Base-by-base conservation (phyloP, 1,140 invertebrate species). In the Drosophila grimshawi region DNA sequence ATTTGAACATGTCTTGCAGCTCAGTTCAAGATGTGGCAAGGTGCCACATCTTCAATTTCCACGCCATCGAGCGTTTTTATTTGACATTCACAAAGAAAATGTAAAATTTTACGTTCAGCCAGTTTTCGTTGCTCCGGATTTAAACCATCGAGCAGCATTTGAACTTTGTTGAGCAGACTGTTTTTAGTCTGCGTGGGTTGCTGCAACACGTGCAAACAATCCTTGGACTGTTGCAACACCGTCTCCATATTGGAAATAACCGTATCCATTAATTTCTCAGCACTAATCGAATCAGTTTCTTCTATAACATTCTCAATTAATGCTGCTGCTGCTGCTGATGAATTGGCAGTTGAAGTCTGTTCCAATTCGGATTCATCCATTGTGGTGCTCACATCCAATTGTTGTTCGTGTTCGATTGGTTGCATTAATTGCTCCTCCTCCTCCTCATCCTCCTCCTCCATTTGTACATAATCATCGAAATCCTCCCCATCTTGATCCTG, bases 71-170 rank as follows among this genome's bases (percentile, higher is more conserved):
- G 56, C 3, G 76, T 77, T 46, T 82, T 91, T 3, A 91, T 91
- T 66, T 91, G 90, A 6, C 90, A 91, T 66, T 91, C 90, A 11
- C 90, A 91, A 2, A 91, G 73, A 35, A 91, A 91, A 57, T 90
- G 86, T 5, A 91, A 39, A 55, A 91, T 91, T 56, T 91, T 86
- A 2, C 90, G 82, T 45, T 91, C 90, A 3, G 90, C 90, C 29
- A 48, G 70, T 0, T 53, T 39, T 4, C 81, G 72, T 4, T 91
- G 71, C 0, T 68, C 51, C 4, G 56, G 37, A 37, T 53, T 71
- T 0, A 91, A 51, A 0, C 86, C 86, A 46, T 91, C 90, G 4
- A 91, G 67, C 55, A 91, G 51, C 61, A 91, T 75, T 53, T 91
- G 74, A 2, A 88, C 81, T 46, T 91, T 91, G 51, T 56, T 65